Conservation (phyloP, 2,888 invertebrate genomes). For the Clostera curtula region DNA sequence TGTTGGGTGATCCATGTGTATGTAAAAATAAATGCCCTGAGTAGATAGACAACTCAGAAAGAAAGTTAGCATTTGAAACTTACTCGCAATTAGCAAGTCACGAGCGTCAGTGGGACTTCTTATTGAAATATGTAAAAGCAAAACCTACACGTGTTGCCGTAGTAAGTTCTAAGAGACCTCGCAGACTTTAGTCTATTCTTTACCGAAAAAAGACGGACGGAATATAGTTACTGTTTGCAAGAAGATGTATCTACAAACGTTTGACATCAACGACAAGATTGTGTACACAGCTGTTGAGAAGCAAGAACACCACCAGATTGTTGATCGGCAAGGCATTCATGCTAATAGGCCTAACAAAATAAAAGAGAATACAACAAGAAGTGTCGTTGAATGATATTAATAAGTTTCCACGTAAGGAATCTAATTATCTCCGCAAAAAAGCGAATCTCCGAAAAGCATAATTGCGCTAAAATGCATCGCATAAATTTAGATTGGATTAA, state of each 20-base stretch:
- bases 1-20: too few relatives aligned
- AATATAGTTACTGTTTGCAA: too few relatives aligned
- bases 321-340: too few relatives aligned
- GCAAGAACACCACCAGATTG: slow-evolving; percentile 1
- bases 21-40: too few relatives aligned
- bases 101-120: slow-evolving; percentile 3
- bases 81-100: slow-evolving; percentile 2
- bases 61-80: slow-evolving; percentile 2
- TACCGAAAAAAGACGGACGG: slow-evolving; percentile 1
- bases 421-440: too few relatives aligned
- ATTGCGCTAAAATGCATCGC: slow-evolving; percentile 1
- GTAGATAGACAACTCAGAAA: too few relatives aligned
- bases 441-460: slow-evolving; percentile 2
- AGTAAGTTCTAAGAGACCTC: slow-evolving; percentile 2
- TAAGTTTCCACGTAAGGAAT: too few relatives aligned
- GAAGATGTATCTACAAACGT: slow-evolving; percentile 2
- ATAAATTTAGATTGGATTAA: slow-evolving; percentile 2
- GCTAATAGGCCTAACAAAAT: slow-evolving; percentile 1
- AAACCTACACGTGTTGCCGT: slow-evolving; percentile 3
- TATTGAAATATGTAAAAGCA: slow-evolving; percentile 2
- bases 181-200: slow-evolving; percentile 1
- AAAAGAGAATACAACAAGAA: too few relatives aligned
- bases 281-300: slow-evolving; percentile 3
- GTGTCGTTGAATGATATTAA: too few relatives aligned
- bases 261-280: slow-evolving; percentile 1